Evolutionary conservation across 2,113 vertebrate genomes (phyloP), one percentile per base, ranked within the genome.

Genomic region (Halichoerus grypus): DNA sequence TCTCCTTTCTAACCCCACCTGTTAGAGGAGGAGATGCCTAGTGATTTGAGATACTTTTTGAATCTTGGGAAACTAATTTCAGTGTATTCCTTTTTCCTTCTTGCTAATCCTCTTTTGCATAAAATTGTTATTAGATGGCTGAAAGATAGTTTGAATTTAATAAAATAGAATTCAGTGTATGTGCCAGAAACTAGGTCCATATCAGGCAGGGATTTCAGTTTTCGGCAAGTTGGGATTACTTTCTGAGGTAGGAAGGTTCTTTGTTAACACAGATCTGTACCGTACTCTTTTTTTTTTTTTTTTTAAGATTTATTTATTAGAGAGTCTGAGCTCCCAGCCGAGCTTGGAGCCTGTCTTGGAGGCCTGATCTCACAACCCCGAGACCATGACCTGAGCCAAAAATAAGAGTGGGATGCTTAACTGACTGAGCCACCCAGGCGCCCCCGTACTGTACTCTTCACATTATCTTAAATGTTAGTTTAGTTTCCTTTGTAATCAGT

Each of bases 31-130:
- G 36, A 74, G 69, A 67, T 71, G n/a, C 13, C 18, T 92, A 9
- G 24, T 95, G 55, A 71, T 82, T 59, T 69, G 39, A 97, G n/a
- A 63, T 69, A 49, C 36, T 42, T 84, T 91, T 81, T 94, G 42
- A 94, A 63, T 86, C 94, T 90, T 82, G 53, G 46, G 36, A 82
- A 95, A 83, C 16, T 74, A 81, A 84, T 77, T 86, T 81, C 31
- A 77, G 8, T 79, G 31, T 82, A 69, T 74, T 93, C 5, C 57
- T 24, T 95, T 81, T 87, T 85, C 57, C 39, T 83, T 89, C 28
- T 88, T 94, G 88, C 57, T 86, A 94, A 85, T n/a, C 39, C 51
- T 63, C 42, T 33, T 69, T 95, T 85, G n/a, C 11, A 33, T 85
- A 63, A 74, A 74, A 7, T 84, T 94, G 11, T 72, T 65, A 39